Conservation (phyloP, 2,113 vertebrate species). For the Triplophysa tibetana region DNA sequence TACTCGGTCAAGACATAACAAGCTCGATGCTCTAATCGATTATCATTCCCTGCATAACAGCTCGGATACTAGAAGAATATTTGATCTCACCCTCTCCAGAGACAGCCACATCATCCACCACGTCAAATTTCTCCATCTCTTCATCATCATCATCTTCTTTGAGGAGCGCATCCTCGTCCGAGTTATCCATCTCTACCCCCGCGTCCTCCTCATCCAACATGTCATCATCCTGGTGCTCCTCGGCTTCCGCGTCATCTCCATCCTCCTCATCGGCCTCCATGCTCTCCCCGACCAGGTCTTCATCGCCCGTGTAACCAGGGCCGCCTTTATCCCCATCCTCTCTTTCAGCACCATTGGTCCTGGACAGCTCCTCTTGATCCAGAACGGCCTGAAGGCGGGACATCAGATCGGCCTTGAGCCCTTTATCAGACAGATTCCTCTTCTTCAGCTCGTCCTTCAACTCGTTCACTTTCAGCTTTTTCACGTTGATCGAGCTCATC, state of each 20-base stretch:
- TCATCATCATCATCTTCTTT: conserved; percentile 70
- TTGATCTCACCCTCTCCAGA: conserved; percentile 17
- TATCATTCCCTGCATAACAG: neutral
- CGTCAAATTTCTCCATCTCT: conserved; percentile 72
- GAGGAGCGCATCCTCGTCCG: conserved; percentile 68
- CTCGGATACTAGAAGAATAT: neutral
- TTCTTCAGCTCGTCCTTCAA: conserved; percentile 96
- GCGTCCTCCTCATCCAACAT: conserved; percentile 52
- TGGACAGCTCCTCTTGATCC: conserved; percentile 82
- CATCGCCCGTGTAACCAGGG: conserved; percentile 68
- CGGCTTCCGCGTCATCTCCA: conserved; percentile 56
- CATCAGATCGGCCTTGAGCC: conserved; percentile 96
- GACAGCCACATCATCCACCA: conserved; percentile 40
- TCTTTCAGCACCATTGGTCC: conserved; percentile 75
- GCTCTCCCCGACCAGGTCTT: conserved; percentile 83
- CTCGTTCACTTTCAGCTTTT: conserved; percentile 96
- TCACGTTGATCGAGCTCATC: conserved; percentile 93
- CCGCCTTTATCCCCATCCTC: conserved; percentile 72
- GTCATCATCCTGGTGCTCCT: conserved; percentile 55
- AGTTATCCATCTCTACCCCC: conserved; percentile 67
- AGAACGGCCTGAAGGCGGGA: conserved; percentile 93
- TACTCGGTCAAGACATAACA: neutral
- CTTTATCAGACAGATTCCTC: conserved; percentile 90
- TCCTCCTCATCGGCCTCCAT: conserved; percentile 79
- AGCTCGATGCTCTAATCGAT: neutral